A percentile compares a stretch with the other conserved stretches of the same genome.
phyloP scores from a whole-genome alignment of 2,113 vertebrate genomes.

The Casuarius casuarius region DNA sequence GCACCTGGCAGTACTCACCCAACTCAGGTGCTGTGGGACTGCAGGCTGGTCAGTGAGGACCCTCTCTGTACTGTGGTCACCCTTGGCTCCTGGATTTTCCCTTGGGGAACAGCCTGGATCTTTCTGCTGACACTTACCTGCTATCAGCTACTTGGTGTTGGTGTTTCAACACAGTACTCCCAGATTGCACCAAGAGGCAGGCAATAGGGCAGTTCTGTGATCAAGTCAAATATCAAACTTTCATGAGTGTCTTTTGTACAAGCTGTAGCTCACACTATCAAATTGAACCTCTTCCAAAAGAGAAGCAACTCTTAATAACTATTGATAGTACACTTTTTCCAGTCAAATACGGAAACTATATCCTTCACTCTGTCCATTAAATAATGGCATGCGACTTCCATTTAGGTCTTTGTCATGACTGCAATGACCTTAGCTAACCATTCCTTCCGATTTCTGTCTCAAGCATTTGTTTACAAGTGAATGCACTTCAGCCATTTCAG shows the following conservation, averaged over 20 bases:
- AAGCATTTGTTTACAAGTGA: conserved; percentile 43
- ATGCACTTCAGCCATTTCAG: background rate
- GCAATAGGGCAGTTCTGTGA: background rate
- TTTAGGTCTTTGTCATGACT: background rate
- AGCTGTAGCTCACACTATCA: background rate
- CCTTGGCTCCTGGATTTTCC: background rate
- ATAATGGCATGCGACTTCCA: background rate
- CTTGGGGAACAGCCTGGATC: background rate
- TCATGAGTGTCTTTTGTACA: background rate
- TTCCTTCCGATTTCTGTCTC: conserved; percentile 24
- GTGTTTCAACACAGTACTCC: background rate
- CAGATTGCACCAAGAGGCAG: background rate
- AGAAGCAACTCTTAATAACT: background rate
- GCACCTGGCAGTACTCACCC: background rate
- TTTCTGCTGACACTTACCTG: background rate
- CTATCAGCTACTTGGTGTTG: background rate
- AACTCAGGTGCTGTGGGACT: background rate
- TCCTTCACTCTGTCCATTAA: background rate
- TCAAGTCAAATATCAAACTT: background rate
- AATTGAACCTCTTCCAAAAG: background rate
- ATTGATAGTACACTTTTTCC: background rate
- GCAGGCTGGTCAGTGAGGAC: background rate
- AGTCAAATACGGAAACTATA: background rate
- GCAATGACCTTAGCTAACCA: background rate
- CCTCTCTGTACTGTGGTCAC: background rate